Evolutionary conservation across 1,140 invertebrate species (phyloP), one percentile per base, ranked within the genome.

Genomic region (Drosophila lacertosa): DNA sequence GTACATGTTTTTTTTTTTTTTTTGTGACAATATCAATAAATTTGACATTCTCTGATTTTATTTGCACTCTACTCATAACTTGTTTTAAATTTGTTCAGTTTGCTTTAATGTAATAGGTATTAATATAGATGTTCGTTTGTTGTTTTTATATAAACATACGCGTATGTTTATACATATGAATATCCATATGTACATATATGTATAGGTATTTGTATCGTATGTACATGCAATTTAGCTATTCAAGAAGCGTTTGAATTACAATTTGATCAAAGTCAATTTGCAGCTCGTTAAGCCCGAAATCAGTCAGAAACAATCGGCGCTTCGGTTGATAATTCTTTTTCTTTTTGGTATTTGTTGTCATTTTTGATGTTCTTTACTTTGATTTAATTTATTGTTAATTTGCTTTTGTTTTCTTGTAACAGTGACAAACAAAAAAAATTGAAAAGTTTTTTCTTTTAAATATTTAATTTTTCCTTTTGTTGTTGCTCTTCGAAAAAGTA

Each of bases 401-500:
- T 48, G 48, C n/a, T 58, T 37, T 60, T 47, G 50, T 3, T 29
- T 22, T 18, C 35, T 54, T 69, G 50, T 64, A 65, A 26, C 67
- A 44, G 50, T 13, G 35, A 58, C 26, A 51, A 72, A 72, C 45
- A 44, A 44, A 47, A 44, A 47, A 53, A 67, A 40, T 66, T 29
- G 58, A 47, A 53, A 64, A 54, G 10, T 44, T 47, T 35, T 44
- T 47, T 35, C 11, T 62, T 2, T 70, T 64, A 9, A n/a, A 9
- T 54, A 37, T 48, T 39, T 20, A 37, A 39, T 44, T 45, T 39
- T 22, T 37, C 4, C 47, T 32, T 48, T 71, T 51, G 37, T 26
- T 44, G 44, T 77, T 72, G 64, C 69, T 70, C 65, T 44, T 82
- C 77, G 73, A 86, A 84, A 82, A 84, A 77, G 80, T 84, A 84